Conservation (phyloP, 2,888 invertebrate species). For the Pristionchus mayeri region DNA sequence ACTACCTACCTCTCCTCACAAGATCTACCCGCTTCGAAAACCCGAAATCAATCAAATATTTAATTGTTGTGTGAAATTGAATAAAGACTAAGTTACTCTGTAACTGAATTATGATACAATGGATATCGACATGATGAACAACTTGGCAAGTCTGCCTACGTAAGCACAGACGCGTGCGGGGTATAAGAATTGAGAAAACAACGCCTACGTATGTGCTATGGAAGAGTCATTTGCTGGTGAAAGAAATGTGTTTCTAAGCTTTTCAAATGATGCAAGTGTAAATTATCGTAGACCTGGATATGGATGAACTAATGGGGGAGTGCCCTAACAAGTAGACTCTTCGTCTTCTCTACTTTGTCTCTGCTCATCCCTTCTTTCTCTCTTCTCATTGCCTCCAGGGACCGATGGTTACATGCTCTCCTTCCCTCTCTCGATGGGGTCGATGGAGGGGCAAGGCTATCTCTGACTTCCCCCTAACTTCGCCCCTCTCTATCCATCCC, state of each 20-base stretch:
- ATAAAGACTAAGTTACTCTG: background rate
- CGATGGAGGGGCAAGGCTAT: slow-evolving; percentile 41
- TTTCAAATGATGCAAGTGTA: too few relatives aligned
- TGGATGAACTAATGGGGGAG: background rate
- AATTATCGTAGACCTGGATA: too few relatives aligned
- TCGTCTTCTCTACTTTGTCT: background rate
- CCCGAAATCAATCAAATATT: background rate
- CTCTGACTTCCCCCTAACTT: background rate
- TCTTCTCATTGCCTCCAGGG: slow-evolving; percentile 24
- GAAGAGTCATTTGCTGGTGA: background rate
- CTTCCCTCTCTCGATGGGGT: slow-evolving; percentile 24
- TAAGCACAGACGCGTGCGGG: too few relatives aligned
- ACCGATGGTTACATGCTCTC: slow-evolving; percentile 39
- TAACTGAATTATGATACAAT: too few relatives aligned
- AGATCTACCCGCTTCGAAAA: background rate
- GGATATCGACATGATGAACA: too few relatives aligned
- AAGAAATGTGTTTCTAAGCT: too few relatives aligned
- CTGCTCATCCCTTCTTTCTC: background rate
- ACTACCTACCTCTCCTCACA: background rate
- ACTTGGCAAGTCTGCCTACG: too few relatives aligned
- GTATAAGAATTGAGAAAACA: too few relatives aligned
- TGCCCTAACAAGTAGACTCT: slow-evolving; percentile 17
- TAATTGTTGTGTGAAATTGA: background rate
- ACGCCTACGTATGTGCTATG: too few relatives aligned
- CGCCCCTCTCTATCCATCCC: slow-evolving; percentile 15